These are phyloP conservation scores for Orthosia incerta DNA, from an alignment of 2,888 invertebrate species.

Conservation along the genomic window DNA sequence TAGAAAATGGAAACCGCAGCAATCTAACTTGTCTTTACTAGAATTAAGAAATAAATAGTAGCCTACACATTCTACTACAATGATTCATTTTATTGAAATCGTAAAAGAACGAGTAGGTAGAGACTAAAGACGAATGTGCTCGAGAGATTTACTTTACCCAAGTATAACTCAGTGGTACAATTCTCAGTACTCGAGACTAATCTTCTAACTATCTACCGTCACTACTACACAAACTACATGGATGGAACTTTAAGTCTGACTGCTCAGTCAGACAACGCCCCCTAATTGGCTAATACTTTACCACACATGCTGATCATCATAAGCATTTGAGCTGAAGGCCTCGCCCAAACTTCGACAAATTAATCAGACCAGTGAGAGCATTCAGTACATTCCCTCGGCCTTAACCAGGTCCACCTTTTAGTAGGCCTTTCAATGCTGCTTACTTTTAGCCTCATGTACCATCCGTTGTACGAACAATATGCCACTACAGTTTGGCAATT, in stretches of 20 bases:
- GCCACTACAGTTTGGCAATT: no score
- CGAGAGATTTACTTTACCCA: slow-evolving; percentile 1
- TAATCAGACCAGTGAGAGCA: no score
- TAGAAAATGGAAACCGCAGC: slow-evolving; percentile 2
- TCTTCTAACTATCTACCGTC: not conserved
- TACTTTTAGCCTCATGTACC: no score
- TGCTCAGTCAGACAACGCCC: no score
- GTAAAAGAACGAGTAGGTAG: not conserved
- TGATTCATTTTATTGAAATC: slow-evolving; percentile 21
- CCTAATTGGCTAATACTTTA: not conserved
- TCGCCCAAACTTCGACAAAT: no score
- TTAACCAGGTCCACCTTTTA: no score
- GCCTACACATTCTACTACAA: slow-evolving; percentile 26
- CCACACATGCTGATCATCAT: no score
- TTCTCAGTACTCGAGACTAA: no score
- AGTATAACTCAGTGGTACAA: slow-evolving; percentile 5
- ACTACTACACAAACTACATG: not conserved
- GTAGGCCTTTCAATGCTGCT: no score
- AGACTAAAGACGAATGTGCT: slow-evolving; percentile 27
- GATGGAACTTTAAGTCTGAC: not conserved
- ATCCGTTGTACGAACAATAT: no score
- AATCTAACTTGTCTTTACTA: not conserved
- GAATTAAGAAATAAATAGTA: slow-evolving; percentile 4
- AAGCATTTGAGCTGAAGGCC: no score
- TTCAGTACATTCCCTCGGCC: no score